Evolutionary conservation across 1,140 invertebrate genomes (phyloP).

Genomic region (Paraescarpia echinospica): DNA sequence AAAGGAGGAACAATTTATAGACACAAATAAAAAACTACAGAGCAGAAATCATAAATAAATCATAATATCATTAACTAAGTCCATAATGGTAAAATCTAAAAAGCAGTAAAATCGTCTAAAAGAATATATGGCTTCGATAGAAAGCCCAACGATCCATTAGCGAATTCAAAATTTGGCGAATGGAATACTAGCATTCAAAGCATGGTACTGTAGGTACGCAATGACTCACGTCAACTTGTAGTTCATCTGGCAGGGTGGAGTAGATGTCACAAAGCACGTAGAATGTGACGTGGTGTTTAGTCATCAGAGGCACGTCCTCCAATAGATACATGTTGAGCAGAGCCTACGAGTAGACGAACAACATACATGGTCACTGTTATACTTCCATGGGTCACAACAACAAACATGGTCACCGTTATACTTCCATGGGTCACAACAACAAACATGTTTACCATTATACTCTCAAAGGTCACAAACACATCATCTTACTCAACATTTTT

Average conservation of each 20-base stretch:
- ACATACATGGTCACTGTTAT: not conserved
- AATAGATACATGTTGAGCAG: conserved; percentile 74
- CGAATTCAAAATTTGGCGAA: not conserved
- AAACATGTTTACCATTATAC: too few relatives aligned
- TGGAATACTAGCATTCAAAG: not conserved
- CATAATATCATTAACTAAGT: too few relatives aligned
- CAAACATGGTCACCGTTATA: not conserved
- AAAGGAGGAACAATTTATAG: too few relatives aligned
- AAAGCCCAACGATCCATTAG: not conserved
- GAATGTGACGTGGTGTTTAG: conserved; percentile 76
- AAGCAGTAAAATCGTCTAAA: too few relatives aligned
- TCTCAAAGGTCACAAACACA: too few relatives aligned
- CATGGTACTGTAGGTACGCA: not conserved
- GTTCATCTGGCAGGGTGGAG: not conserved
- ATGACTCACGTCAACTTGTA: not conserved
- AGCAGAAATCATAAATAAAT: too few relatives aligned
- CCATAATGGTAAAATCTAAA: too few relatives aligned
- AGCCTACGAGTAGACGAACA: conserved; percentile 58
- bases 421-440: too few relatives aligned
- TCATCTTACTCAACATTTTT: too few relatives aligned
- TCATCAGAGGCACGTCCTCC: conserved; percentile 61
- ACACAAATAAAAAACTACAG: too few relatives aligned
- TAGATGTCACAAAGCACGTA: conserved; percentile 80
- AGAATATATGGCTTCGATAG: too few relatives aligned
- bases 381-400: not conserved